These are phyloP conservation scores for Myrmophylax atrothorax DNA, from an alignment of 2,113 vertebrate genomes.

Conservation along the genomic window DNA sequence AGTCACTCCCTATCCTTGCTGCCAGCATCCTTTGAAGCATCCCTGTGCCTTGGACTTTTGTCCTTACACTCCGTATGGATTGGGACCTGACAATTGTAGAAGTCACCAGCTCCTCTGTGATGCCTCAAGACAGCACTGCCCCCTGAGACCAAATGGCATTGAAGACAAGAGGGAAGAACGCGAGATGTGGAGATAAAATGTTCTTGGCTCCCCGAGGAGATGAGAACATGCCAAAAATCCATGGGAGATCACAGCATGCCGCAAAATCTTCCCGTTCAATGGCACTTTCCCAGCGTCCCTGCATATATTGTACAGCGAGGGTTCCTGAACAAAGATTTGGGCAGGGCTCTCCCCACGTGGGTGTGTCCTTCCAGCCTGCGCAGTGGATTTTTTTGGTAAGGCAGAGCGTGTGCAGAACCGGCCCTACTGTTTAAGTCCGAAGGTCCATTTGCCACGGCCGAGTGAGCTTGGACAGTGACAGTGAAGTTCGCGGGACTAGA, in stretches of 20 bases:
- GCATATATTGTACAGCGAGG: no score
- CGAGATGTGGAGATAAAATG: background rate
- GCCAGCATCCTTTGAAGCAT: rapidly evolving
- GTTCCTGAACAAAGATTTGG: no score
- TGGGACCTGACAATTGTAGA: rapidly evolving
- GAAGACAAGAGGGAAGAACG: background rate
- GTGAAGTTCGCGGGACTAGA: no score
- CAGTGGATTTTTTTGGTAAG: no score
- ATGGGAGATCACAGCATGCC: background rate
- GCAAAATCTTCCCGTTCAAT: background rate
- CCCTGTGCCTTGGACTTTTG: background rate
- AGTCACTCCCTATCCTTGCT: no score
- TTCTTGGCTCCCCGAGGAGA: background rate
- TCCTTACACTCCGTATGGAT: rapidly evolving
- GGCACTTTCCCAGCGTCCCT: background rate
- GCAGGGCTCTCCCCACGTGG: no score
- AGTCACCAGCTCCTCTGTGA: background rate
- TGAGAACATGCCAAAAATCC: background rate
- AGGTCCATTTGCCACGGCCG: no score
- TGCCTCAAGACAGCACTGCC: background rate
- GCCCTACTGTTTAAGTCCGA: no score
- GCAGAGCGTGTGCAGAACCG: no score
- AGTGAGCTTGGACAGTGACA: no score
- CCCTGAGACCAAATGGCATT: rapidly evolving
- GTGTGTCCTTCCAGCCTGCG: no score